Evolutionary conservation across 2,888 invertebrate genomes (phyloP), one percentile per base, ranked within the genome.

Genomic region (Tetragnatha montana): DNA sequence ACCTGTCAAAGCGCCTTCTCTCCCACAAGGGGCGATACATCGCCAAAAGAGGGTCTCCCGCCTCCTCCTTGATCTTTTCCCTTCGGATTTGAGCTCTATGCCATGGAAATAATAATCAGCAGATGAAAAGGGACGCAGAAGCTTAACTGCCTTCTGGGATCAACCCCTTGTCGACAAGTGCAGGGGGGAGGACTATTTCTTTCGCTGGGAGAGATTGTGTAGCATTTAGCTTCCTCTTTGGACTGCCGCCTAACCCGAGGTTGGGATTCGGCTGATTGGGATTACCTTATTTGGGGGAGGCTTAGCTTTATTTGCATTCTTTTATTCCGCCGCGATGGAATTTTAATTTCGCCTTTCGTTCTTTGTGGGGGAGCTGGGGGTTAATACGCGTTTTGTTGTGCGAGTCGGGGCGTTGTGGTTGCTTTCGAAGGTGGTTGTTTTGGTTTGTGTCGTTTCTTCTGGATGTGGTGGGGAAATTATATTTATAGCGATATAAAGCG

Each of bases 51-150:
- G 35, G 1, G 1, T 47, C 22, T 35, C 22, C 50, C n/a, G 19
- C 75, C 81, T 49, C 19, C 19, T 47, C 19, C 80, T 50, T 35
- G 87, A 71, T 84, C 80, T 76, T 51, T 76, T 89, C 84, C 81
- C 83, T 88, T 79, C 71, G 71, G 88, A 83, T 88, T 81, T 84
- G 68, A 84, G 69, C 84, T 75, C 84, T 79, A 60, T 68, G 80
- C 88, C 84, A 69, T 81, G 76, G 88, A 89, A 89, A 89, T 89
- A 89, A 89, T 84, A 89, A 89, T 89, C 84, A 89, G 84, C 79
- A 81, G 88, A 89, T 89, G 84, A 89, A 85, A 81, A 68, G 75
- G 80, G 81, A 81, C 79, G 76, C 76, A 81, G 73, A 83, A 84
- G 84, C 84, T 80, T 84, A 84, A 89, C 84, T 84, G 88, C 84